phyloP scores from a whole-genome alignment of 2,888 invertebrate species.

The Parnassius orleans region DNA sequence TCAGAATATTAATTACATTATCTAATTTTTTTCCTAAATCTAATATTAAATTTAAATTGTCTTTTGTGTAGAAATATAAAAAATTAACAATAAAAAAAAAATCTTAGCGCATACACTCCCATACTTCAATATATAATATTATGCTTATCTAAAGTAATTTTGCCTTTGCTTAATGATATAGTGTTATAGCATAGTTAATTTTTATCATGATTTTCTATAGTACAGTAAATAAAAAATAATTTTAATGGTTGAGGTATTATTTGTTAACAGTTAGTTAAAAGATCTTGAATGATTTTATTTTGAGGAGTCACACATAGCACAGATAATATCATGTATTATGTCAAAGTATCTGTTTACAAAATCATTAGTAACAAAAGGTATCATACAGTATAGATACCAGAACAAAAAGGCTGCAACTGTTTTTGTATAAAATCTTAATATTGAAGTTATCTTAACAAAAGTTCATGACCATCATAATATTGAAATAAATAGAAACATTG shows the following conservation, averaged over 20 bases:
- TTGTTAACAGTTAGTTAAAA: constrained; percentile 5
- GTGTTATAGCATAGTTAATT: constrained; percentile 15
- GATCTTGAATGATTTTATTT: constrained; percentile 6
- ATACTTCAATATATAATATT: constrained; percentile 8
- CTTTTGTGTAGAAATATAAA: constrained; percentile 10
- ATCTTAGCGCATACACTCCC: constrained; percentile 11
- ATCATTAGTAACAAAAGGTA: no score
- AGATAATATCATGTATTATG: no score
- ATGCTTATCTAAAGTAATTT: constrained; percentile 2
- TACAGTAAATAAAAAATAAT: constrained; percentile 11
- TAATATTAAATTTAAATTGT: constrained; percentile 1
- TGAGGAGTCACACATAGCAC: background rate
- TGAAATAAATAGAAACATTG: no score
- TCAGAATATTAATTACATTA: constrained; percentile 19
- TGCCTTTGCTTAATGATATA: constrained; percentile 15
- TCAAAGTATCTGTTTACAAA: no score
- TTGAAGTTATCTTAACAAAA: no score
- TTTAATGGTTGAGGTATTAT: constrained; percentile 10
- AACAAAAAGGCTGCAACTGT: no score
- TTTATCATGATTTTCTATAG: constrained; percentile 1
- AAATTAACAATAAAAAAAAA: constrained; percentile 10
- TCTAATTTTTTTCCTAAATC: background rate
- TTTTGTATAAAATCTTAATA: no score
- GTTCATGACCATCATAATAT: no score
- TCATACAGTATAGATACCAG: no score